Conservation (phyloP, 2,888 invertebrate genomes). For the Marronus borbonicus region DNA sequence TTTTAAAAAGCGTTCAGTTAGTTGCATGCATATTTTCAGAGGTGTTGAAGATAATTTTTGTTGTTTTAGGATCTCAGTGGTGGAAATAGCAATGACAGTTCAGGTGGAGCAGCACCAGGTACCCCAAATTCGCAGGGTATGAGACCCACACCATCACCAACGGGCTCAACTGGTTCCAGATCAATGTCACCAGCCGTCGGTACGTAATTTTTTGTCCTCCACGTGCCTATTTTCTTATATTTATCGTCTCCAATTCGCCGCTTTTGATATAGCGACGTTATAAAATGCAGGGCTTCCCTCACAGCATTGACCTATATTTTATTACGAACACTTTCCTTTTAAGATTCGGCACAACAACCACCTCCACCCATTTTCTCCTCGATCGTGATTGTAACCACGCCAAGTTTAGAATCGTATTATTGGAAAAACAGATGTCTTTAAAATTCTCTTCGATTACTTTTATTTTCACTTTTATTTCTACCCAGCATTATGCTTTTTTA, state of each 20-base stretch:
- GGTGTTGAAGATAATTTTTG: not conserved
- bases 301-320: conserved; percentile 64
- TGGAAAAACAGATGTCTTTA: conserved; percentile 8
- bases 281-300: conserved; percentile 61
- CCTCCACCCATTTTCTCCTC: not conserved
- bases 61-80: conserved; percentile 85
- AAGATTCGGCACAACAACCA: not conserved
- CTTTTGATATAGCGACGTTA: conserved; percentile 57
- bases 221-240: conserved; percentile 53
- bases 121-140: conserved; percentile 84
- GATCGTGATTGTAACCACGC: not conserved
- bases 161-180: conserved; percentile 94
- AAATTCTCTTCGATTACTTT: not conserved
- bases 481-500: not conserved
- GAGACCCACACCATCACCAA: conserved; percentile 94
- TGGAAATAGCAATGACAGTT: conserved; percentile 75
- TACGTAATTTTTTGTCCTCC: conserved; percentile 71
- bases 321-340: conserved; percentile 59
- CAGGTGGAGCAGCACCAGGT: conserved; percentile 79
- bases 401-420: conserved; percentile 7
- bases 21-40: no score
- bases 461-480: conserved; percentile 7
- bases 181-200: conserved; percentile 99
- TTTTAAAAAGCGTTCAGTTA: no score
- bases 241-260: conserved; percentile 56